These are phyloP conservation scores for Endotricha flammealis DNA, from an alignment of 2,888 invertebrate genomes.

Conservation along the genomic window DNA sequence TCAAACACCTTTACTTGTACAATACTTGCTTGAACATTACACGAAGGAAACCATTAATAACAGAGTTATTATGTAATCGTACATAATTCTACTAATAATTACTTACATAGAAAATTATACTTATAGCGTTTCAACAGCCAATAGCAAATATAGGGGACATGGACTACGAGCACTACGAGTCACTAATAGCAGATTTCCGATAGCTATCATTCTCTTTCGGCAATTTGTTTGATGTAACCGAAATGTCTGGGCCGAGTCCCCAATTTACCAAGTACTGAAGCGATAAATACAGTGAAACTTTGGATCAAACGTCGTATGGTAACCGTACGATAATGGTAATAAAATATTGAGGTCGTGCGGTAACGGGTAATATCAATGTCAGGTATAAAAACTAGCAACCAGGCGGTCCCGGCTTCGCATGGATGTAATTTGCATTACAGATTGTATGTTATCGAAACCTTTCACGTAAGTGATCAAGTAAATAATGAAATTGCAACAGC, in stretches of 20 bases:
- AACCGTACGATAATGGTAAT: conserved; percentile 34
- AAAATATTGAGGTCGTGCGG: conserved; percentile 38
- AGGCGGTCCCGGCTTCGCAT: too few relatives aligned
- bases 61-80: too few relatives aligned
- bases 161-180: conserved; percentile 11
- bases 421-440: too few relatives aligned
- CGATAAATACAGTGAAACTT: conserved; percentile 19
- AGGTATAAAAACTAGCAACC: too few relatives aligned
- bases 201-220: conserved; percentile 32
- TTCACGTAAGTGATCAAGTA: too few relatives aligned
- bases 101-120: background rate
- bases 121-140: background rate
- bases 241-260: conserved; percentile 16
- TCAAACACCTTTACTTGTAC: too few relatives aligned
- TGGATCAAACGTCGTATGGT: conserved; percentile 34
- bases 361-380: conserved; percentile 9
- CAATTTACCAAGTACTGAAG: conserved; percentile 16
- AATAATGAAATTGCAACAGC: too few relatives aligned
- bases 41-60: too few relatives aligned
- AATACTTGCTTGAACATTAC: too few relatives aligned
- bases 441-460: too few relatives aligned
- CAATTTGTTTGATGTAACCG: conserved; percentile 32
- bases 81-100: background rate
- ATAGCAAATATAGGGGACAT: background rate
- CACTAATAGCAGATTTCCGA: conserved; percentile 25